Base-by-base conservation (phyloP, 2,888 invertebrate species). In the Noctua janthina region DNA sequence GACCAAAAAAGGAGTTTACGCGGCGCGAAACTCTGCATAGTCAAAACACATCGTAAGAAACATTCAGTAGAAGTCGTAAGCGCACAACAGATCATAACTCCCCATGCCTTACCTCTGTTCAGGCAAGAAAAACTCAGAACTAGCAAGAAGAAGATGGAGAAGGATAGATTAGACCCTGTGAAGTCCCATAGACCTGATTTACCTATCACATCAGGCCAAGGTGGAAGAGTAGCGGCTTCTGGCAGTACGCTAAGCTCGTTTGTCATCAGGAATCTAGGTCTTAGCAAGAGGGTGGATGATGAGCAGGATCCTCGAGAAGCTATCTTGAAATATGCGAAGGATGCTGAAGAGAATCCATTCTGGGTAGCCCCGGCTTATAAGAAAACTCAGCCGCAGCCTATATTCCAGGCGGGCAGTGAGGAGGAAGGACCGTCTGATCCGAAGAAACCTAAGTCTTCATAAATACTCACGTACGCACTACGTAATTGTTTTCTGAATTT, bases 221-320 rank as follows among this genome's bases (percentile, higher is more conserved):
- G 99, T 54, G 99, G 99, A 0, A 97, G 99, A 82, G 98, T 99
- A 0, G 99, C 99, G 0, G 98, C 99, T 0, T 99, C 99, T 51
- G 99, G 99, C 3, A 99, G 99, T 77, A 99, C 99, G 0, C 97
- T 99, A 0, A 99, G 99, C 89, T 99, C 99, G 2, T 99, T 99
- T 93, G 99, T 99, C 15, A 99, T 99, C 71, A 98, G 99, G 81
- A 99, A 99, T 93, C 97, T 99, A 78, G 99, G 99, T 0, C 97
- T 99, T 15, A 99, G 99, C 92, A 99, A 99, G 90, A 97, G 99
- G 70, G 98, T 99, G 0, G 98, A 99, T 91, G 99, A 99, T 93
- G 99, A 99, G 93, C 98, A 98, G 90, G 99, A 99, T 97, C 99
- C 99, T 0, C 97, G 99, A 74, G 99, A 99, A 91, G 99, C 99